Base-by-base conservation (phyloP, 2,113 vertebrate species). In the Prinia subflava region DNA sequence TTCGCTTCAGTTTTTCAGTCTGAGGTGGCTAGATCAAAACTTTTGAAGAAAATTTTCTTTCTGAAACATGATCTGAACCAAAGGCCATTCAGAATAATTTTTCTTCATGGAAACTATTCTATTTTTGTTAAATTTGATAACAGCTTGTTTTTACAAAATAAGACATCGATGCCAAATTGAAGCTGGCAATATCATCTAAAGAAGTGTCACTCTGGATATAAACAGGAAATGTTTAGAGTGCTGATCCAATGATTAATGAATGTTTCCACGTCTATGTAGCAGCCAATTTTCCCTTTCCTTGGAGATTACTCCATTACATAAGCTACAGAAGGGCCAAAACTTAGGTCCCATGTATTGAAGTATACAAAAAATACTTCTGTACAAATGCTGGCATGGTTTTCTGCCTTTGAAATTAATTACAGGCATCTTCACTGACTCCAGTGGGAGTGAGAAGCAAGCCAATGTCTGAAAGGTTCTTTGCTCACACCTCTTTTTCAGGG, bases 141-240 rank as follows among this genome's bases (percentile, higher is more conserved):
- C 94, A 95, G 64, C 49, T 92, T 95, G 83, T 87, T 97, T 96
- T 93, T 93, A 71, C 68, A 87, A 94, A 92, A 78, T 90, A 89
- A 88, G 68, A 83, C 52, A 56, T 55, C 0, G 1, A 85, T 91
- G 95, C 92, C 97, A 97, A 95, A 95, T 79, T 74, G 42, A 53
- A 95, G 53, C 35, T 95, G 94, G 92, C 87, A 95, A 46, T 91
- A 89, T 95, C 5, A 67, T 88, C 89, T 95, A 64, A 91, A 93
- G 87, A 97, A 92, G 75, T 96, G 89, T 95, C 90, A 96, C 18
- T 86, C 60, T 93, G 87, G 35, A 93, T 92, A 93, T 96, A 97
- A 96, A 97, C 97, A 97, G 97, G 96, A 97, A 97, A 97, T 92
- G 50, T 95, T 95, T 92, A 91, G 84, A 92, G 89, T 95, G 82